Conservation (phyloP, 2,888 invertebrate genomes). For the Drosophila atripex region DNA sequence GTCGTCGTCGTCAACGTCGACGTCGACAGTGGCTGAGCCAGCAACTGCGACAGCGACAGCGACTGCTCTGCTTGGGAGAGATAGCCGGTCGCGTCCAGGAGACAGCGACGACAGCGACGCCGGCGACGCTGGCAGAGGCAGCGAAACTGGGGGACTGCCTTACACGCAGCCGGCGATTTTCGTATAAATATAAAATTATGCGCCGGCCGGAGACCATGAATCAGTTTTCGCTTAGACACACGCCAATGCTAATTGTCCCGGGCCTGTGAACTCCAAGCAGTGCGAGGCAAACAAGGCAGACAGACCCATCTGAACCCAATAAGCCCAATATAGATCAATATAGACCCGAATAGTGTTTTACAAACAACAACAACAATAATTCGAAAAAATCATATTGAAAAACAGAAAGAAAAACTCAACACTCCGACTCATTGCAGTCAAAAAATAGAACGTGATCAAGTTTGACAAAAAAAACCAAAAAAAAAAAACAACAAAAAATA, state of each 20-base stretch:
- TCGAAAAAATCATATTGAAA: neutral
- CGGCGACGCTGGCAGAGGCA: constrained; percentile 17
- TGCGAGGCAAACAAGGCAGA: constrained; percentile 3
- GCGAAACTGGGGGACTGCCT: constrained; percentile 51
- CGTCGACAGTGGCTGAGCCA: constrained; percentile 4
- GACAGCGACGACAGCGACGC: neutral
- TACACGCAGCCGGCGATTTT: constrained; percentile 56
- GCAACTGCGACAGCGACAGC: neutral
- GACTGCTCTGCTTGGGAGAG: no score
- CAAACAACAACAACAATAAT: no score
- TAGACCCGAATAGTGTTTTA: neutral
- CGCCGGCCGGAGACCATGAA: constrained; percentile 61
- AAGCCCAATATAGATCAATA: constrained; percentile 2
- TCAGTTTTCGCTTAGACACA: constrained; percentile 70
- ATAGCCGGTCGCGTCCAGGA: no score
- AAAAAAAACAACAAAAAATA: neutral
- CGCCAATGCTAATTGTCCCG: constrained; percentile 72
- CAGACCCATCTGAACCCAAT: no score
- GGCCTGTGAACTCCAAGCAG: constrained; percentile 28
- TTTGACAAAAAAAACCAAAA: neutral
- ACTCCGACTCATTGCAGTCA: constrained; percentile 6
- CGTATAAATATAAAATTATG: constrained; percentile 76
- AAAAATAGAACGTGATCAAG: constrained; percentile 29
- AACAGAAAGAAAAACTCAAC: neutral
- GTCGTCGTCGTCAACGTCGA: constrained; percentile 6